phyloP scores from a whole-genome alignment of 1,140 invertebrate genomes.

The Drosophila baimaii region DNA sequence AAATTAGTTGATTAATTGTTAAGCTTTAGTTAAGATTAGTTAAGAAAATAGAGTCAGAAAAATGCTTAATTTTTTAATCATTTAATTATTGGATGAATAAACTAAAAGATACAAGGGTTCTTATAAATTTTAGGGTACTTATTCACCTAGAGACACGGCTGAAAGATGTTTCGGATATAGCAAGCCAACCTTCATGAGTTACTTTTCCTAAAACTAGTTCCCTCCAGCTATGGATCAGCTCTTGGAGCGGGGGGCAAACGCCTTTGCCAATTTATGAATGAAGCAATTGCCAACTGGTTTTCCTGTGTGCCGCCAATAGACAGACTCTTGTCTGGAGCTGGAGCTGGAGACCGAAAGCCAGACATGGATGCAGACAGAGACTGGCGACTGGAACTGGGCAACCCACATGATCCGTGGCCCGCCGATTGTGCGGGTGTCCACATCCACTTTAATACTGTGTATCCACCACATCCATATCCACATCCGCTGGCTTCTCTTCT shows the following conservation, averaged over 20 bases:
- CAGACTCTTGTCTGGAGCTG: slow-evolving; percentile 36
- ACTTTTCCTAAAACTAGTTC: slow-evolving; percentile 10
- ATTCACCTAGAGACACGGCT: no score
- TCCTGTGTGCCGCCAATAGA: slow-evolving; percentile 15
- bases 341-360: slow-evolving; percentile 9
- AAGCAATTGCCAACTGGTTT: slow-evolving; percentile 63
- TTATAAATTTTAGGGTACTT: no score
- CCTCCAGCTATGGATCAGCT: background rate
- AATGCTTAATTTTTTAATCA: background rate
- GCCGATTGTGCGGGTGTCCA: slow-evolving; percentile 58
- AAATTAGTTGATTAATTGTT: slow-evolving; percentile 6
- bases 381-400: slow-evolving; percentile 40
- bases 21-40: background rate
- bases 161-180: no score
- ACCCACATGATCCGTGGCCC: slow-evolving; percentile 55
- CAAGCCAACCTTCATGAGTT: no score
- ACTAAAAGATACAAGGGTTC: background rate
- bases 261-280: slow-evolving; percentile 71
- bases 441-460: slow-evolving; percentile 53
- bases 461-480: slow-evolving; percentile 41
- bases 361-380: slow-evolving; percentile 26
- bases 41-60: background rate
- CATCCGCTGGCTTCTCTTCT: slow-evolving; percentile 63
- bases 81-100: background rate
- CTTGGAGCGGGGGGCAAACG: slow-evolving; percentile 21